phyloP scores from a whole-genome alignment of 2,888 invertebrate species.

The Thera britannica region DNA sequence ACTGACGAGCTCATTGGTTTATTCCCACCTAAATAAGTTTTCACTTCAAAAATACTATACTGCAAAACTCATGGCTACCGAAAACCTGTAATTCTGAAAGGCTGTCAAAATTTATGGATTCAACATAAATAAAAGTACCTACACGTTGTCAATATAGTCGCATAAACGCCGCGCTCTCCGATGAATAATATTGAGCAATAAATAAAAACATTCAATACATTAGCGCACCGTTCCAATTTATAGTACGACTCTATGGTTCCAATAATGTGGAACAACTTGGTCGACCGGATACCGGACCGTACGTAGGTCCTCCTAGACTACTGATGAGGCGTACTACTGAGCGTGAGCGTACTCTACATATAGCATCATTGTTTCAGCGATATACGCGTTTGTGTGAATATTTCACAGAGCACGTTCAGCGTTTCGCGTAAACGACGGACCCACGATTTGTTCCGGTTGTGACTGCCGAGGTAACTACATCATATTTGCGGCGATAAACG shows the following conservation, averaged over 20 bases:
- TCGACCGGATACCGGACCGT: too few species aligned
- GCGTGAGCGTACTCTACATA: constrained; percentile 4
- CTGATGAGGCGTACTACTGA: too few species aligned
- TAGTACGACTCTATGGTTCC: neutral
- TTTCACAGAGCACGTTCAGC: constrained; percentile 69
- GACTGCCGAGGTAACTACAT: constrained; percentile 71
- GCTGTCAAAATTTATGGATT: constrained; percentile 47
- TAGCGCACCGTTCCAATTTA: constrained; percentile 64
- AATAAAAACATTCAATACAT: constrained; percentile 71
- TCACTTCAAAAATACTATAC: too few species aligned
- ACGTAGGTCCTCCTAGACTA: too few species aligned
- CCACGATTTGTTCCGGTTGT: constrained; percentile 74
- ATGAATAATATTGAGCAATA: constrained; percentile 60
- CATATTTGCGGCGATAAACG: constrained; percentile 80
- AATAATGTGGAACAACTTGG: too few species aligned
- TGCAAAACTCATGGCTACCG: neutral
- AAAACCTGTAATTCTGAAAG: constrained; percentile 11
- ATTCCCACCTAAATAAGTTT: too few species aligned
- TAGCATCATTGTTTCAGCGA: constrained; percentile 63
- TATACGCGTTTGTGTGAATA: constrained; percentile 68
- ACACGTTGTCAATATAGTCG: constrained; percentile 50
- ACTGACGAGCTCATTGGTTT: too few species aligned
- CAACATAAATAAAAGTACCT: constrained; percentile 54
- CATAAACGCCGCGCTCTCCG: constrained; percentile 53
- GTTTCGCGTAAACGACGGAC: constrained; percentile 63